Conservation (phyloP, 2,888 invertebrate species). For the Epinotia bilunana region DNA sequence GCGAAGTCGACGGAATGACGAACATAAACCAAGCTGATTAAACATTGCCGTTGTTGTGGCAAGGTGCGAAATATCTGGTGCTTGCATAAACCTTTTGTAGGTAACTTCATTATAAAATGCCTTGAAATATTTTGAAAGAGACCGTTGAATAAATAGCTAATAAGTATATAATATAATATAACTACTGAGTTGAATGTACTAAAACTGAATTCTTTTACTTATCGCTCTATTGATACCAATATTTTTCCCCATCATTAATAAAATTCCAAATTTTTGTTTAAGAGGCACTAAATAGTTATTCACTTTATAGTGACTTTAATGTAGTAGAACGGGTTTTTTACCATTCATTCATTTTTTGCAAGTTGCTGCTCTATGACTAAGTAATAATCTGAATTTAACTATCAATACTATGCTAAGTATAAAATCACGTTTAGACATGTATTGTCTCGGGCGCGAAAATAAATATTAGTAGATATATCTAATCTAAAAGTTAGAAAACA, state of each 20-base stretch:
- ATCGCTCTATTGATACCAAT: too few relatives aligned
- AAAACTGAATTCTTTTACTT: background rate
- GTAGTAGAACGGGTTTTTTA: background rate
- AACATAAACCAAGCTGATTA: conserved; percentile 14
- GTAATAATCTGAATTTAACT: conserved; percentile 18
- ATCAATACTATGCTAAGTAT: conserved; percentile 25
- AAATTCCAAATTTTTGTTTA: too few relatives aligned
- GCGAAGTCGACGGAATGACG: background rate
- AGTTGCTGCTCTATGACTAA: background rate
- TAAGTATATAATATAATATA: background rate
- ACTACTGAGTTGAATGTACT: background rate
- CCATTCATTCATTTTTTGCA: background rate
- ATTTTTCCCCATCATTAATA: too few relatives aligned
- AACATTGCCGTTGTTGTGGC: conserved; percentile 2
- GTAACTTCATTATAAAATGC: conserved; percentile 1
- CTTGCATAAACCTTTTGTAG: conserved; percentile 3
- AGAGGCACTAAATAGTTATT: too few relatives aligned
- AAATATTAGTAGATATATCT: conserved; percentile 48
- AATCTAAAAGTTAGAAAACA: conserved; percentile 51
- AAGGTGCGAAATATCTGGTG: background rate
- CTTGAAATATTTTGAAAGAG: background rate
- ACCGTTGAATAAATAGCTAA: too few relatives aligned
- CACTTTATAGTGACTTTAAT: too few relatives aligned
- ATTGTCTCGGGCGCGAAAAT: conserved; percentile 17
- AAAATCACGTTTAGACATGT: conserved; percentile 16